phyloP scores from a whole-genome alignment of 2,888 invertebrate genomes.

The Platycheirus rosarum region DNA sequence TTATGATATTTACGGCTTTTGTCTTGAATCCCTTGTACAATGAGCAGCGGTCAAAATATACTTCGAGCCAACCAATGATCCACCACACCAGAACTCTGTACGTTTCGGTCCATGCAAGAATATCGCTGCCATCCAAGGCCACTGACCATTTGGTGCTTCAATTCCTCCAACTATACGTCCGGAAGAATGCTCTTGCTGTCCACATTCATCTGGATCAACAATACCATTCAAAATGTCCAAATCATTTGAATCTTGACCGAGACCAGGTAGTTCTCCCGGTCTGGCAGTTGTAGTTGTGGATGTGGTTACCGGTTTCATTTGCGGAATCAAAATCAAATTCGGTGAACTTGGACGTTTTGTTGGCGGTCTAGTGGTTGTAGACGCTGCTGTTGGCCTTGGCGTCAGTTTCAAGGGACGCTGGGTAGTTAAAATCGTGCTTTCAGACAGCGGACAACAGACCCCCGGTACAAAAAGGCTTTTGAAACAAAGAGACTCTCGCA shows the following conservation, averaged over 20 bases:
- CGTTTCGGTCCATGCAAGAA: conserved; percentile 93
- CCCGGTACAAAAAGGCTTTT: conserved; percentile 96
- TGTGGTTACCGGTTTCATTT: conserved; percentile 82
- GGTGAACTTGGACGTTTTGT: conserved; percentile 78
- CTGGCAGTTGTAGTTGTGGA: conserved; percentile 83
- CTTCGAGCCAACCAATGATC: conserved; percentile 90
- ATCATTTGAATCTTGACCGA: conserved; percentile 76
- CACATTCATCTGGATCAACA: conserved; percentile 86
- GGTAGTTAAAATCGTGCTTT: conserved; percentile 80
- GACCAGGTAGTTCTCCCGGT: conserved; percentile 83
- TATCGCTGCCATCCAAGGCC: conserved; percentile 99
- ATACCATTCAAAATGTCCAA: conserved; percentile 78
- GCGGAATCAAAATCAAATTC: conserved; percentile 79
- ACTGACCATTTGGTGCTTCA: conserved; percentile 91
- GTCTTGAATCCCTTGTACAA: conserved; percentile 94
- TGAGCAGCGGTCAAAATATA: conserved; percentile 95
- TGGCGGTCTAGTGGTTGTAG: conserved; percentile 81
- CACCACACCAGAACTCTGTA: conserved; percentile 97
- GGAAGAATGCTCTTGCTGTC: conserved; percentile 91
- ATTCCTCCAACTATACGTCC: conserved; percentile 96
- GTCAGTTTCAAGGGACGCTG: conserved; percentile 79
- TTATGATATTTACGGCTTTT: conserved; percentile 89
- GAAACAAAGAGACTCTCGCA: conserved; percentile 94
- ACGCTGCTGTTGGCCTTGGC: conserved; percentile 78
- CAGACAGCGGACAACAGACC: conserved; percentile 91